phyloP scores from a whole-genome alignment of 2,888 invertebrate species.

The Myathropa florea region DNA sequence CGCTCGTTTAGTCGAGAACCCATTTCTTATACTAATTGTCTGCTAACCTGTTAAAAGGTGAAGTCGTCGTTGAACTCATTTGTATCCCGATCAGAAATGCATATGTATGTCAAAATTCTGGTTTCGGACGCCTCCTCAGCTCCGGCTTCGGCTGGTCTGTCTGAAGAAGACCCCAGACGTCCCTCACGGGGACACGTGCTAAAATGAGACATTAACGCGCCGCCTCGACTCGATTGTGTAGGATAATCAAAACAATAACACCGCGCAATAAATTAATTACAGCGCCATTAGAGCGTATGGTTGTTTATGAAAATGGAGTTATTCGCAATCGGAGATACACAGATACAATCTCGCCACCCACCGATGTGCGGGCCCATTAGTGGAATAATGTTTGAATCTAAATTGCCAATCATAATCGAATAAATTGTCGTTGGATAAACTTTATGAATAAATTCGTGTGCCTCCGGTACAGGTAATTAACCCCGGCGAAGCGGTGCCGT shows the following conservation, averaged over 20 bases:
- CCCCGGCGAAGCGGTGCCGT: slow-evolving; percentile 41
- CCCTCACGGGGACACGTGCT: background rate
- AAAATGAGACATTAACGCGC: background rate
- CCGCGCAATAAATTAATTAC: background rate
- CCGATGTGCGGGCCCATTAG: slow-evolving; percentile 6
- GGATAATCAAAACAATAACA: background rate
- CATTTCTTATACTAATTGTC: background rate
- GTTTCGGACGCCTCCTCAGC: background rate
- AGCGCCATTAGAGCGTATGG: background rate
- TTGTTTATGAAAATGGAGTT: slow-evolving; percentile 5
- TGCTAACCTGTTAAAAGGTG: background rate
- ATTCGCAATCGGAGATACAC: background rate
- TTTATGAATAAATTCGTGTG: slow-evolving; percentile 40
- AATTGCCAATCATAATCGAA: slow-evolving; percentile 43
- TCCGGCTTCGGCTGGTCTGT: too few relatives aligned
- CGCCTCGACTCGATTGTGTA: background rate
- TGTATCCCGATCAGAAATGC: background rate
- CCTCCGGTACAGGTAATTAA: slow-evolving; percentile 42
- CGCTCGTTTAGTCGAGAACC: background rate
- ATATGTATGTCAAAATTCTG: background rate
- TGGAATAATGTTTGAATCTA: slow-evolving; percentile 24
- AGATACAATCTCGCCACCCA: slow-evolving; percentile 7
- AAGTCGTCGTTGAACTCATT: background rate
- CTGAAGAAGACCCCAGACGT: too few relatives aligned
- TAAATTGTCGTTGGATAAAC: slow-evolving; percentile 39